Percentiles rank a stretch among this genome's conserved stretches.
These are phyloP conservation scores for Brachionus asplanchnoidis DNA, from an alignment of 1,140 invertebrate genomes.

Conservation along the genomic window DNA sequence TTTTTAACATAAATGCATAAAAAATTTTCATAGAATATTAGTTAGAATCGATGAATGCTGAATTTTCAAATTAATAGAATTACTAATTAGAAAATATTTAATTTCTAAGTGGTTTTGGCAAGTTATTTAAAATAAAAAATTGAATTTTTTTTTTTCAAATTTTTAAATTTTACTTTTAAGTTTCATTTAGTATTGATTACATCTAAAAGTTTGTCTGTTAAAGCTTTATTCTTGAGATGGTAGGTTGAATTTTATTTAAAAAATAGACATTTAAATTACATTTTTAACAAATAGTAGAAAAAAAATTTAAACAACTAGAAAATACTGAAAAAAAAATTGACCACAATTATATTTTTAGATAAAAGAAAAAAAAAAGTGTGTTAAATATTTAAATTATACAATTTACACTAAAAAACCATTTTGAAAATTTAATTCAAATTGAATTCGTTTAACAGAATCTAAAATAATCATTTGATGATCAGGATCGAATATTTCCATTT, in stretches of 20 bases:
- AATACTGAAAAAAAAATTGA: background rate
- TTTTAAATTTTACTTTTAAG: too few species aligned
- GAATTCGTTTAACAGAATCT: constrained; percentile 27
- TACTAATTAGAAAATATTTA: too few species aligned
- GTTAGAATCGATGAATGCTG: too few species aligned
- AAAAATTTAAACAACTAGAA: background rate
- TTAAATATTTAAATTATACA: background rate
- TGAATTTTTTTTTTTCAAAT: too few species aligned
- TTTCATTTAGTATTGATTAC: too few species aligned
- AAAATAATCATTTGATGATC: constrained; percentile 30
- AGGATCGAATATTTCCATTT: constrained; percentile 28
- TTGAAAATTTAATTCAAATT: constrained; percentile 40
- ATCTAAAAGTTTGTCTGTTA: too few species aligned
- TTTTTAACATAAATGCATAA: too few species aligned
- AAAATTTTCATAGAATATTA: too few species aligned
- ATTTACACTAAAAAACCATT: constrained; percentile 42
- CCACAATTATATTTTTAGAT: background rate
- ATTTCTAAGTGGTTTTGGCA: too few species aligned
- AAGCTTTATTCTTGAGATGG: background rate
- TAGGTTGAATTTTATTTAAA: background rate
- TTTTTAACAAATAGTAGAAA: background rate
- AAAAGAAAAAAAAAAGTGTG: background rate
- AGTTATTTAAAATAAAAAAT: too few species aligned
- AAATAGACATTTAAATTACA: constrained; percentile 28
- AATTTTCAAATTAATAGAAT: too few species aligned